Evolutionary conservation across 35 echinoderm and acorn worm species (phyloP), one percentile per base, ranked within the genome.

Genomic region (Diadema setosum): DNA sequence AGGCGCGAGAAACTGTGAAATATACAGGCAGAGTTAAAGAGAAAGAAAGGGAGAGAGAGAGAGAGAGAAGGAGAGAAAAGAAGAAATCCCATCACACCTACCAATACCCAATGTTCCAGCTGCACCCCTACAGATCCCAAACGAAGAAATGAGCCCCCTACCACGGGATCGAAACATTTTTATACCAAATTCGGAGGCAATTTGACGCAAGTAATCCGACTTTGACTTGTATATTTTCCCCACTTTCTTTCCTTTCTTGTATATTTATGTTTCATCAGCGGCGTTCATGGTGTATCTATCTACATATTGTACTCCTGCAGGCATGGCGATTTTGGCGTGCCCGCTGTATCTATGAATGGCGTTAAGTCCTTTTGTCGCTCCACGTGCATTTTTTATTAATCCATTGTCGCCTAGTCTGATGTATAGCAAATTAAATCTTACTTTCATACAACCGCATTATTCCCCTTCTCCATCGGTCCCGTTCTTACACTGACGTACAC

Each of bases 341-440:
- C 29, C 63, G 63, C 63, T 67, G 63, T 67, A 67, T 67, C 63
- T 67, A 67, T 67, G 63, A 67, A 67, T 67, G 17, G 63, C 63
- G 63, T 67, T 67, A 67, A 67, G 63, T 67, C 37, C 63, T 67
- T 67, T 67, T 67, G 63, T 67, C 63, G 63, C 63, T 67, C 21
- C 3, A 67, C 63, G 63, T 67, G 63, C 63, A 67, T 67, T 67
- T 67, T 67, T 67, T 67, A n/a, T 12, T 26, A 67, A 67, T 2
- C 4, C 63, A 67, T 67, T 67, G 63, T 67, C 63, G 63, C 63
- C 63, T 11, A 34, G 21, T 5, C 63, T 67, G 63, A 67, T 34
- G 63, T 67, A 67, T 67, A 67, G 63, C 63, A 67, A 67, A 67
- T 67, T 67, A 67, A 67, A 67, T 67, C 63, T 67, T 67, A 67